A percentile compares a stretch with the other conserved stretches of the same genome.
Conservation (phyloP, 2,888 invertebrate species). For the Sabatieria punctata region DNA sequence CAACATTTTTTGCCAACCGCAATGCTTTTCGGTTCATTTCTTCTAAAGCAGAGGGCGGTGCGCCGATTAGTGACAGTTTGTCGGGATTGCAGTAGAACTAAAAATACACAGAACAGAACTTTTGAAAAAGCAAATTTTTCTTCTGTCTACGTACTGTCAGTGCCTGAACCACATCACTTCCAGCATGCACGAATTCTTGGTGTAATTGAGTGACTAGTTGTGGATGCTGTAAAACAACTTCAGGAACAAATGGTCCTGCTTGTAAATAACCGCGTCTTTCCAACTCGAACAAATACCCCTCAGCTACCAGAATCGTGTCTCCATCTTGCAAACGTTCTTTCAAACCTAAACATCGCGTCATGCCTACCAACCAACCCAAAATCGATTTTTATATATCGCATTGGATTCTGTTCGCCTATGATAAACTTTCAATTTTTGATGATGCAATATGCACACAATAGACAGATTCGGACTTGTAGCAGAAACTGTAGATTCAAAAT, state of each 20-base stretch:
- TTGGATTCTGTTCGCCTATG: too few relatives aligned
- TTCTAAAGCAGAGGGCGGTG: slow-evolving; percentile 26
- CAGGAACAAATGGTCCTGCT: slow-evolving; percentile 38
- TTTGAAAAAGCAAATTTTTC: too few relatives aligned
- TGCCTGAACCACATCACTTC: slow-evolving; percentile 30
- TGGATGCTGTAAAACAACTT: slow-evolving; percentile 30
- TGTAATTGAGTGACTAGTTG: slow-evolving; percentile 27
- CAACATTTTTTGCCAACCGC: slow-evolving; percentile 28
- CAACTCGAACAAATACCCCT: slow-evolving; percentile 36
- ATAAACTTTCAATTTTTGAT: too few relatives aligned
- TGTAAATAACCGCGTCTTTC: slow-evolving; percentile 37
- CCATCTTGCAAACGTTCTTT: slow-evolving; percentile 31
- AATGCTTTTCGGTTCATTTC: slow-evolving; percentile 24
- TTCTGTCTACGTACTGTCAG: slow-evolving; percentile 29
- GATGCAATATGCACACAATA: too few relatives aligned
- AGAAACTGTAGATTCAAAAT: too few relatives aligned
- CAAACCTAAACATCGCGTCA: too few relatives aligned
- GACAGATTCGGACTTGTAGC: too few relatives aligned
- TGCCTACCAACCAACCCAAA: too few relatives aligned
- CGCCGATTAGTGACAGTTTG: slow-evolving; percentile 22
- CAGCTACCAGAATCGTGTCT: slow-evolving; percentile 33
- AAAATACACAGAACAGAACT: background rate
- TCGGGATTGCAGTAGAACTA: slow-evolving; percentile 31
- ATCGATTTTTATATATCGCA: too few relatives aligned
- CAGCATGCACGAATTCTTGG: slow-evolving; percentile 30